Conservation (phyloP, 2,113 vertebrate genomes). For the Pseudopipra pipra region DNA sequence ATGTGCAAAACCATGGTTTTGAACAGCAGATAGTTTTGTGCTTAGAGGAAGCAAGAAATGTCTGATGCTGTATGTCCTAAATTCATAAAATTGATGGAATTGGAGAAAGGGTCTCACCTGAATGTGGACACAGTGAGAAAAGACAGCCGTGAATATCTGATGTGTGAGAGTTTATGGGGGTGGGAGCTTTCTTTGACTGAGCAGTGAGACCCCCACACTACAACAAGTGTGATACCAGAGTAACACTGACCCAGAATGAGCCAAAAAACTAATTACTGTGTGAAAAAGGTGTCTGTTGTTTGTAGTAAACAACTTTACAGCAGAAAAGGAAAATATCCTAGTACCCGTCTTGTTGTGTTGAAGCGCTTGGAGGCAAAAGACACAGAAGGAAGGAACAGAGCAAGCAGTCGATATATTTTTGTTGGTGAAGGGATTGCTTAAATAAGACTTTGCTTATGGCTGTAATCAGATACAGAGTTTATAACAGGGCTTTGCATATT, state of each 20-base stretch:
- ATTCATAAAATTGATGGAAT: background rate
- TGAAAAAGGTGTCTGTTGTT: background rate
- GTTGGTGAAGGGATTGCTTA: constrained; percentile 5
- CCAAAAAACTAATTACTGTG: background rate
- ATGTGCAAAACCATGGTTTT: background rate
- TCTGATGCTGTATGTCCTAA: background rate
- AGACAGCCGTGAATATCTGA: background rate
- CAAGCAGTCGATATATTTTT: background rate
- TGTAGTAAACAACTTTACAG: background rate
- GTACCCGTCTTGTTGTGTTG: background rate
- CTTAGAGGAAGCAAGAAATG: background rate
- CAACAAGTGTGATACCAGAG: background rate
- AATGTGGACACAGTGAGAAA: background rate
- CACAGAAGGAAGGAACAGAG: background rate
- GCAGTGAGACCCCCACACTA: background rate
- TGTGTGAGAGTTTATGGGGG: accelerated
- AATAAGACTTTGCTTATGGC: background rate
- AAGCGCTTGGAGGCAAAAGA: background rate
- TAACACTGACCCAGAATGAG: background rate
- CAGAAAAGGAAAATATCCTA: background rate
- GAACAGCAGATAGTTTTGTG: background rate
- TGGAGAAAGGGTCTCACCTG: background rate
- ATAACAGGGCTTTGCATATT: constrained; percentile 31
- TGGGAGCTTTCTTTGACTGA: background rate
- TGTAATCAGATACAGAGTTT: background rate